phyloP scores from a whole-genome alignment of 2,888 invertebrate species.

The Aethes cnicana region DNA sequence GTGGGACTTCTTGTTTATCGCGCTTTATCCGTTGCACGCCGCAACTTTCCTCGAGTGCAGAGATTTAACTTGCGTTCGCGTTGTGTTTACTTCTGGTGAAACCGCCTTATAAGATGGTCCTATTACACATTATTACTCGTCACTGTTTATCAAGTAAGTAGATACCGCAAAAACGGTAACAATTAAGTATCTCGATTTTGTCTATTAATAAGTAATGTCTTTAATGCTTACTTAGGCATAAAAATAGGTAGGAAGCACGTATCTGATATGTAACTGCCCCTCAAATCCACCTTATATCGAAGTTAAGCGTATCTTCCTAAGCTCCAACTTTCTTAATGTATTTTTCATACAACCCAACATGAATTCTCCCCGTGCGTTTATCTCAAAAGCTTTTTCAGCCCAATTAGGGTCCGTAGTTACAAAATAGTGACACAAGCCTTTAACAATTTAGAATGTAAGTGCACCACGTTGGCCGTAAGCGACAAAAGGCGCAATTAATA shows the following conservation, averaged over 20 bases:
- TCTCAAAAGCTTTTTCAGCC: conserved; percentile 19
- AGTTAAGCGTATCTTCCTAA: too few relatives aligned
- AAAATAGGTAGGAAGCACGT: too few relatives aligned
- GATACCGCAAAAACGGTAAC: too few relatives aligned
- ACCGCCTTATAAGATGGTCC: not conserved
- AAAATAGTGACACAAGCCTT: conserved; percentile 21
- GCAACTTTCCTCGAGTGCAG: conserved; percentile 1
- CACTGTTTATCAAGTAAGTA: too few relatives aligned
- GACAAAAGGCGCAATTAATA: conserved; percentile 77
- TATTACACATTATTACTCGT: too few relatives aligned
- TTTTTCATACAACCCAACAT: not conserved
- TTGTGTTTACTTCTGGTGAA: not conserved
- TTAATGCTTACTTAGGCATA: too few relatives aligned
- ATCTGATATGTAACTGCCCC: too few relatives aligned
- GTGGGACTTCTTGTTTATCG: conserved; percentile 29
- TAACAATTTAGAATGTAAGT: conserved; percentile 32
- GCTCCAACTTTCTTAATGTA: not conserved
- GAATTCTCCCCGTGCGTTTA: not conserved
- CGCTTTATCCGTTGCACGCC: conserved; percentile 26
- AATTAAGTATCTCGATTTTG: too few relatives aligned
- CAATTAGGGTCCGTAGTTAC: conserved; percentile 24
- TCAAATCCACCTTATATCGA: too few relatives aligned
- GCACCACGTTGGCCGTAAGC: conserved; percentile 58
- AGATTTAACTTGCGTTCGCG: not conserved
- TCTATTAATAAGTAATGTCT: too few relatives aligned